Conservation (phyloP, 1,140 invertebrate genomes). For the Thalassaphorura encarpata region DNA sequence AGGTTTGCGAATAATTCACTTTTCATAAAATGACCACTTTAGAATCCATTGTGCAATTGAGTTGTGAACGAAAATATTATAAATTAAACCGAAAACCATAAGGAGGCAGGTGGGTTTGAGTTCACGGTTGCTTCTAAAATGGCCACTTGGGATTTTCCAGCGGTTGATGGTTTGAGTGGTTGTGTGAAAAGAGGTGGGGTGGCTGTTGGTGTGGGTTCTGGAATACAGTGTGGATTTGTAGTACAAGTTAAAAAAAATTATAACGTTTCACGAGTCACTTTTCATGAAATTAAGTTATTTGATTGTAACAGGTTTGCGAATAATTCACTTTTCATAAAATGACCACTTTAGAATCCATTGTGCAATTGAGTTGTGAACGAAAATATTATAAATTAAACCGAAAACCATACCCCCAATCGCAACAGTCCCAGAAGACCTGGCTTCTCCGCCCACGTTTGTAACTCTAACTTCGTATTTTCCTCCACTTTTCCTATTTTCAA, state of each 20-base stretch:
- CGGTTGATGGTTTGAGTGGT: conserved; percentile 57
- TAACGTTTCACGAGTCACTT: not conserved
- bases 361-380: not conserved
- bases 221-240: conserved; percentile 35
- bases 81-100: conserved; percentile 47
- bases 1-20: too few species aligned
- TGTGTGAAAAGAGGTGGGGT: conserved; percentile 62
- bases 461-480: conserved; percentile 77
- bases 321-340: not conserved
- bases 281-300: too few species aligned
- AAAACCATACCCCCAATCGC: conserved; percentile 37
- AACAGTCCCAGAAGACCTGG: conserved; percentile 64
- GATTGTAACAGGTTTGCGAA: too few species aligned
- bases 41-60: not conserved
- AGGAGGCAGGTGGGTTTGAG: conserved; percentile 65
- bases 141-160: conserved; percentile 60
- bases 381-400: not conserved
- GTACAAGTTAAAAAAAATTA: not conserved
- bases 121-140: conserved; percentile 65
- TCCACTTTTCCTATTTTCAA: conserved; percentile 58
- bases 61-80: not conserved
- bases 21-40: not conserved
- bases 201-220: conserved; percentile 46
- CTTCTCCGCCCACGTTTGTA: conserved; percentile 61
- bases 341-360: not conserved